Evolutionary conservation across 2,888 invertebrate genomes (phyloP).

Genomic region (Nematopogon swammerdamellus): DNA sequence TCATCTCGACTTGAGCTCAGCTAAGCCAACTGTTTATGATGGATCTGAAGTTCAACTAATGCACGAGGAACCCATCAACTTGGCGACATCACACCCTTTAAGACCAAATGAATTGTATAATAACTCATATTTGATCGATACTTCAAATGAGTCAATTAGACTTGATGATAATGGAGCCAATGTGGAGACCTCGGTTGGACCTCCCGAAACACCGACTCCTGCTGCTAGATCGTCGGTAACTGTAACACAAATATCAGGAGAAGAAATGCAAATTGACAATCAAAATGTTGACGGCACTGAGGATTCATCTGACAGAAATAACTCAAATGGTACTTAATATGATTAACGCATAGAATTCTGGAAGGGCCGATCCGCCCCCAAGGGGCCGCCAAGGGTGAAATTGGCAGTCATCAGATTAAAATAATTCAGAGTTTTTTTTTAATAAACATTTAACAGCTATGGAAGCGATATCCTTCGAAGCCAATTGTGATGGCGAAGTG

Average conservation of each 20-base stretch:
- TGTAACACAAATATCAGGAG: constrained; percentile 13
- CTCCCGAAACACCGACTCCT: not conserved
- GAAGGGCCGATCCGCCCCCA: no score
- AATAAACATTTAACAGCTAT: no score
- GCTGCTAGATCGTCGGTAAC: constrained; percentile 1
- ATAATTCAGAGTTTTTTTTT: no score
- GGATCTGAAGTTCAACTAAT: constrained; percentile 22
- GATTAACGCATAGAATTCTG: no score
- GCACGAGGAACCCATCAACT: constrained; percentile 41
- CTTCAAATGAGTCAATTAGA: constrained; percentile 1
- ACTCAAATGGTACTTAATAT: not conserved
- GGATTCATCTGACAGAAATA: constrained; percentile 43
- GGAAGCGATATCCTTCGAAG: no score
- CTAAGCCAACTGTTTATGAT: constrained; percentile 28
- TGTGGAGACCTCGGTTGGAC: not conserved
- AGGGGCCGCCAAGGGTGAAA: no score
- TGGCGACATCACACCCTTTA: constrained; percentile 33
- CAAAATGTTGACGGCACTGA: constrained; percentile 31
- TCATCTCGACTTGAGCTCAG: constrained; percentile 36
- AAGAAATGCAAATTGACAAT: constrained; percentile 45
- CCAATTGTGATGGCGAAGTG: no score
- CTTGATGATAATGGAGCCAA: not conserved
- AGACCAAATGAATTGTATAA: constrained; percentile 6
- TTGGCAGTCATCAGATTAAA: no score
- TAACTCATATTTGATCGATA: not conserved